A percentile compares a stretch with the other conserved stretches of the same genome.
Evolutionary conservation across 2,113 vertebrate species (phyloP).

Genomic region (Cyprinodon variegatus): DNA sequence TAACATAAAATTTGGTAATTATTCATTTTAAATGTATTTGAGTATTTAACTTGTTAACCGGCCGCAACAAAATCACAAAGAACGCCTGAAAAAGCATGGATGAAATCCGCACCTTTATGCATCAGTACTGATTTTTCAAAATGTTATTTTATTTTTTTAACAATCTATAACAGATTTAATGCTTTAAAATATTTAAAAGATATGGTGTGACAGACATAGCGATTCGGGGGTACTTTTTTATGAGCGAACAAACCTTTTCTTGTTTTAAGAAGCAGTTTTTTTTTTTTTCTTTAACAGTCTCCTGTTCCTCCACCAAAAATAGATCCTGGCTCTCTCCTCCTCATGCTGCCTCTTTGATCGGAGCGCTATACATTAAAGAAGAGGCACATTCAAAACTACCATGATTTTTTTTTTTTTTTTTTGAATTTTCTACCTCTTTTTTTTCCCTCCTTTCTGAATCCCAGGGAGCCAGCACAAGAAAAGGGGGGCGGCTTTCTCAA

Average conservation of each 20-base stretch:
- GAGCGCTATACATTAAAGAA: constrained; percentile 14
- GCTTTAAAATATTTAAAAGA: no score
- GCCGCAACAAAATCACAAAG: no score
- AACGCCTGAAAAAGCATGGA: no score
- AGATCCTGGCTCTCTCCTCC: constrained; percentile 22
- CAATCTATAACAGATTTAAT: no score
- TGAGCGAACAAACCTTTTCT: neutral
- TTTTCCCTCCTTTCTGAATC: constrained; percentile 59
- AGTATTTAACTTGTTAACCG: no score
- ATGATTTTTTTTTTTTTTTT: constrained; percentile 48
- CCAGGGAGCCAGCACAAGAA: constrained; percentile 76
- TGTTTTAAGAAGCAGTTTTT: constrained; percentile 5
- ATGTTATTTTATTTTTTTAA: no score
- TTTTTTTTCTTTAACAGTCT: constrained; percentile 2
- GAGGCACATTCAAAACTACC: constrained; percentile 31
- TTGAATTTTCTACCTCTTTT: constrained; percentile 62
- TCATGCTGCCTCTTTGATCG: constrained; percentile 32
- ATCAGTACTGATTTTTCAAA: no score
- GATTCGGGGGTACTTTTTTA: no score
- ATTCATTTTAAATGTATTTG: no score
- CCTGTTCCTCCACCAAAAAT: constrained; percentile 8
- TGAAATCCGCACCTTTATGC: no score
- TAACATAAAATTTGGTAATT: no score
- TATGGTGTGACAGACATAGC: no score
- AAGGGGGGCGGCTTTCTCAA: constrained; percentile 76